Percentiles rank a stretch among this genome's conserved stretches.
Evolutionary conservation across 2,113 vertebrate species (phyloP).

Genomic region (Glaucidium brasilianum): DNA sequence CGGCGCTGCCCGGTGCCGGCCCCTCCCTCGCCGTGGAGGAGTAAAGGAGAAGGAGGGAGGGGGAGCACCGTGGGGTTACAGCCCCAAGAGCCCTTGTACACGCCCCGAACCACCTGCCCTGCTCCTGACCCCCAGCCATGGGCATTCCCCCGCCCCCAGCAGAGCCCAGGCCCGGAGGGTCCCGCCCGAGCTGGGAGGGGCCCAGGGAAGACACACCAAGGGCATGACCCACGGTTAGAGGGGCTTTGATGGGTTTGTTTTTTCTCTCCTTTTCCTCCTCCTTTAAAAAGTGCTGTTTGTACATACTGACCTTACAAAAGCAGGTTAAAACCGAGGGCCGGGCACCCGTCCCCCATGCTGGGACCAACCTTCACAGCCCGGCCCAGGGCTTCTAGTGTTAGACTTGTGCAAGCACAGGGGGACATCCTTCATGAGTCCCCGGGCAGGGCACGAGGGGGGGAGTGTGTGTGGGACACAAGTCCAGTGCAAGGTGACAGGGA

Average conservation of each 20-base stretch:
- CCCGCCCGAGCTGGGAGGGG: fast-evolving
- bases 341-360: fast-evolving
- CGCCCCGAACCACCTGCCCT: fast-evolving
- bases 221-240: fast-evolving
- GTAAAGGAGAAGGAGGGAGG: no score
- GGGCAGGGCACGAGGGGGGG: neutral
- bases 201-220: no score
- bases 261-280: neutral
- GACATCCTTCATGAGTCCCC: neutral
- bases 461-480: fast-evolving
- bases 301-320: neutral
- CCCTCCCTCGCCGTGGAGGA: neutral
- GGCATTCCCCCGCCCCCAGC: neutral
- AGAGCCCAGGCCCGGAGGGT: neutral
- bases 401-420: neutral
- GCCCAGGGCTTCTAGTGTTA: neutral
- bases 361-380: fast-evolving
- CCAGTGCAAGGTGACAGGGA: neutral
- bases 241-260: neutral
- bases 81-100: no score
- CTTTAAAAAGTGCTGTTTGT: neutral
- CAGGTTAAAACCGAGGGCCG: neutral
- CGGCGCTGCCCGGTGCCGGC: no score
- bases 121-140: neutral
- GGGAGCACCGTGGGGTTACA: no score